phyloP scores from a whole-genome alignment of 2,888 invertebrate genomes.

The Drosophila parthenogenetica region DNA sequence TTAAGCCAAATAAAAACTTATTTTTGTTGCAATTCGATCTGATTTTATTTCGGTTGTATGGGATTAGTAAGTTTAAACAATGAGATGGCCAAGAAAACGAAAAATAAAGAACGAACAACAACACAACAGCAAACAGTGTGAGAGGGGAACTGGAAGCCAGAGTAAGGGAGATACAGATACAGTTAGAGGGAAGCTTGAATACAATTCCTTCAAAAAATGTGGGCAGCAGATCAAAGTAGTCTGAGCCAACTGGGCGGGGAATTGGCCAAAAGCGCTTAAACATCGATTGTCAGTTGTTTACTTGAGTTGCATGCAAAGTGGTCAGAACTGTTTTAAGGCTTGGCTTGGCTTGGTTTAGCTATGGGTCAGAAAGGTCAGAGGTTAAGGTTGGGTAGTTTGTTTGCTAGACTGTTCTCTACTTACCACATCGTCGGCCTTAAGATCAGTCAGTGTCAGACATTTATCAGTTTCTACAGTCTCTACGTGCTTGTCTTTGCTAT shows the following conservation, averaged over 20 bases:
- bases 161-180: constrained; percentile 8
- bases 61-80: constrained; percentile 28
- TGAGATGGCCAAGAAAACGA: constrained; percentile 32
- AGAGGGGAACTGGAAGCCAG: constrained; percentile 28
- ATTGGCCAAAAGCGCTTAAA: constrained; percentile 4
- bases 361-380: background rate
- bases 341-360: constrained; percentile 1
- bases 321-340: background rate
- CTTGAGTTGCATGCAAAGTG: constrained; percentile 37
- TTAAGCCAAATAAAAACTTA: background rate
- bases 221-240: constrained; percentile 40
- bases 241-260: constrained; percentile 5
- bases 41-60: constrained; percentile 3
- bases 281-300: constrained; percentile 18
- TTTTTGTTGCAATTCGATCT: background rate
- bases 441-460: constrained; percentile 82
- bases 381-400: background rate
- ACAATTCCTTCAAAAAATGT: background rate
- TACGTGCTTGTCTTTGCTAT: constrained; percentile 72
- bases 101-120: constrained; percentile 30
- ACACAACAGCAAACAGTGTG: constrained; percentile 16
- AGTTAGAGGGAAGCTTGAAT: too few relatives aligned
- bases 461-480: constrained; percentile 81
- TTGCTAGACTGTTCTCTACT: constrained; percentile 66
- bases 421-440: constrained; percentile 83